Conservation (phyloP, 2,113 vertebrate species). For the Pipra filicauda region DNA sequence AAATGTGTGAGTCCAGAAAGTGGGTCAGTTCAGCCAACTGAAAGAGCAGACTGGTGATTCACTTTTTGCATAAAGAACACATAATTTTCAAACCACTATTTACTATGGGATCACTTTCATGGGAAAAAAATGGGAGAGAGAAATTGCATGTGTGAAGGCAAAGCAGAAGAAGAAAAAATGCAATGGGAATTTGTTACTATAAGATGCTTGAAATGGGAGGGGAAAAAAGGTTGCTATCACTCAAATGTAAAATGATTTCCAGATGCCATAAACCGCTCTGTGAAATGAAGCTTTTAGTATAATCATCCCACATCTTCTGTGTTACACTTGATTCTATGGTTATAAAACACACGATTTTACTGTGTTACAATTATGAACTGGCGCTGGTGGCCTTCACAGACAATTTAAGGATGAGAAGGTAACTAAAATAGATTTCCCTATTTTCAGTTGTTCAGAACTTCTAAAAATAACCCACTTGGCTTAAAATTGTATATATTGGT, state of each 20-base stretch:
- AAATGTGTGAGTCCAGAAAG: background rate
- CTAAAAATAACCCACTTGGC: constrained; percentile 20
- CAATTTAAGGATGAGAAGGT: constrained; percentile 26
- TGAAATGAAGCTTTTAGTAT: constrained; percentile 34
- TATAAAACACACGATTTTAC: background rate
- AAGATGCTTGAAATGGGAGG: background rate
- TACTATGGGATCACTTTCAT: background rate
- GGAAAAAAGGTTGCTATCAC: constrained; percentile 17
- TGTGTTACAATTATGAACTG: background rate
- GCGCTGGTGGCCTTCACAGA: background rate
- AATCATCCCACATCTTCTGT: constrained; percentile 7
- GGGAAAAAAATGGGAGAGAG: background rate
- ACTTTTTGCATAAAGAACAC: background rate
- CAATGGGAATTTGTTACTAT: background rate
- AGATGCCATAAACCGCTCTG: constrained; percentile 2
- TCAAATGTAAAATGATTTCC: constrained; percentile 12
- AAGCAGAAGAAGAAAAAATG: background rate
- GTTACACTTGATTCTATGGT: constrained; percentile 2
- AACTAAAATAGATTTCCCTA: constrained; percentile 32
- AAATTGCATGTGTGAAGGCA: background rate
- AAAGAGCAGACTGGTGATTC: constrained; percentile 20
- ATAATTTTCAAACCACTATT: background rate
- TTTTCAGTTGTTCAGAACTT: constrained; percentile 12
- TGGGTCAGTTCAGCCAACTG: constrained; percentile 51
- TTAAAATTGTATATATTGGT: background rate